Conservation (phyloP, 2,888 invertebrate genomes). For the Phragmatobia fuliginosa region DNA sequence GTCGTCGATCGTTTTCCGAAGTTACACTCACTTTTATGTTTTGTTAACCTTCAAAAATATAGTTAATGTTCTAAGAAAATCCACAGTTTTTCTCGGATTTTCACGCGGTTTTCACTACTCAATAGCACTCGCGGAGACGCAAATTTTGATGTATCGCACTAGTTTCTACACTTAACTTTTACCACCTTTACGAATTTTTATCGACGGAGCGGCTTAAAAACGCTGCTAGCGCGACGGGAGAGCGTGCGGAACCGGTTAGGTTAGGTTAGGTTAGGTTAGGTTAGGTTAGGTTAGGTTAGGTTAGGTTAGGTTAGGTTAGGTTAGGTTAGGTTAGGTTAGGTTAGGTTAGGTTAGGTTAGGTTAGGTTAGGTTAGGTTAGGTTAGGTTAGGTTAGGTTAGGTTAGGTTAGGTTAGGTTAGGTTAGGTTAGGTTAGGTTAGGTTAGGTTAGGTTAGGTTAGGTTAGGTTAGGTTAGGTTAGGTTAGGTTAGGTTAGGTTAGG, state of each 20-base stretch:
- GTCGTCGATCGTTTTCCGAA: slow-evolving; percentile 5
- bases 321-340: slow-evolving; percentile 36
- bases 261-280: slow-evolving; percentile 23
- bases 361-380: slow-evolving; percentile 43
- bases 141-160: no score
- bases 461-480: slow-evolving; percentile 39
- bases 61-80: no score
- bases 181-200: no score
- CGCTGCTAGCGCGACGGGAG: no score
- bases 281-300: slow-evolving; percentile 37
- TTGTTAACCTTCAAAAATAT: not conserved
- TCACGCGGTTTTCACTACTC: no score
- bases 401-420: slow-evolving; percentile 36
- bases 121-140: no score
- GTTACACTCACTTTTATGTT: slow-evolving; percentile 19
- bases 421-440: slow-evolving; percentile 37
- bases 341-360: slow-evolving; percentile 39
- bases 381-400: slow-evolving; percentile 44
- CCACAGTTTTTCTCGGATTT: no score
- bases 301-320: slow-evolving; percentile 29
- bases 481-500: slow-evolving; percentile 37
- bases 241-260: no score
- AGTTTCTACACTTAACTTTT: no score
- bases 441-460: slow-evolving; percentile 37
- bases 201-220: no score